A percentile compares a stretch with the other conserved stretches of the same genome.
phyloP scores from a whole-genome alignment of 2,113 vertebrate genomes.

The Apteryx mantelli region DNA sequence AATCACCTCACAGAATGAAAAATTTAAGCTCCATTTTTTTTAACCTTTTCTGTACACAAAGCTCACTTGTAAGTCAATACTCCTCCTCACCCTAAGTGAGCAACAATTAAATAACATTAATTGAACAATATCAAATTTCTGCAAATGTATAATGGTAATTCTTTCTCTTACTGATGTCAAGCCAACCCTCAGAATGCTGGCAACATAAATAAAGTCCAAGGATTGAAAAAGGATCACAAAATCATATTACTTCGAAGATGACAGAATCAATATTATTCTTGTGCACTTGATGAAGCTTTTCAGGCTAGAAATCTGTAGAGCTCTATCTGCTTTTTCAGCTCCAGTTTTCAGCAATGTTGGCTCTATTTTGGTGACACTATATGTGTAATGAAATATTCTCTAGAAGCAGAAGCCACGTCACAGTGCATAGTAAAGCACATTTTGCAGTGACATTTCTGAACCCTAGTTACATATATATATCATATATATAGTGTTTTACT shows the following conservation, averaged over 20 bases:
- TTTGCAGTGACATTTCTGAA: neutral
- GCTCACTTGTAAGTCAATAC: neutral
- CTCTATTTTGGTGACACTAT: neutral
- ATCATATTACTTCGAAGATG: neutral
- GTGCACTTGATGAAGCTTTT: neutral
- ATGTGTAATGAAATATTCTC: neutral
- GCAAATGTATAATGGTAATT: neutral
- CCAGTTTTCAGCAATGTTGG: neutral
- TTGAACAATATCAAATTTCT: neutral
- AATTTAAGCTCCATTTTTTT: neutral
- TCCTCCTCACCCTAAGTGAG: neutral
- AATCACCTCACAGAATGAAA: neutral
- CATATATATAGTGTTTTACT: neutral
- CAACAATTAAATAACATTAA: neutral
- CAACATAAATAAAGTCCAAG: neutral
- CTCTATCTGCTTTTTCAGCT: neutral
- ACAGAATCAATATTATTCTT: neutral
- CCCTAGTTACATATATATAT: neutral
- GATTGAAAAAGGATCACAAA: neutral
- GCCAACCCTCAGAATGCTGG: neutral
- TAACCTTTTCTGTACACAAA: neutral
- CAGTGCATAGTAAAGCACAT: neutral
- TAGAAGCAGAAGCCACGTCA: neutral
- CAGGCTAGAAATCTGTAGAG: neutral
- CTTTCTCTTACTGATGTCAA: neutral